Conservation (phyloP, 2,888 invertebrate species). For the Ptilodon capucinus region DNA sequence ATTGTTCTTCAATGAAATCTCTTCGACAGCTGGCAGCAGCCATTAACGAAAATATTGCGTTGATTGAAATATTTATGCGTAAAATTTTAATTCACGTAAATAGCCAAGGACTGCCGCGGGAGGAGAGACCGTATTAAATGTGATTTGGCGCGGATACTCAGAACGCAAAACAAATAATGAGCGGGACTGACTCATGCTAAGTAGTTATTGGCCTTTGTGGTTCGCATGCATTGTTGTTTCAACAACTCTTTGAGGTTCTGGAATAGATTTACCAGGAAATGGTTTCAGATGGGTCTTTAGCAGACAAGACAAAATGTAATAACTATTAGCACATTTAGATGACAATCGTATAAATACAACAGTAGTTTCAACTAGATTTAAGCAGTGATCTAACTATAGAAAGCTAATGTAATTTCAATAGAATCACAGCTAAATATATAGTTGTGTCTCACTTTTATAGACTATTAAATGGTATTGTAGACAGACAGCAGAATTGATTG, state of each 20-base stretch:
- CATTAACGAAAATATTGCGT: background rate
- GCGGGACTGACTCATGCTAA: slow-evolving; percentile 17
- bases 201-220: background rate
- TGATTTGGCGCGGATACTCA: slow-evolving; percentile 17
- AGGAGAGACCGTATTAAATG: slow-evolving; percentile 5
- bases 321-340: too few relatives aligned
- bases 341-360: too few relatives aligned
- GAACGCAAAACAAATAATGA: slow-evolving; percentile 29
- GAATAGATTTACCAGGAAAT: background rate
- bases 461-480: too few relatives aligned
- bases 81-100: background rate
- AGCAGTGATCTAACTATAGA: too few relatives aligned
- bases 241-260: background rate
- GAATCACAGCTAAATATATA: too few relatives aligned
- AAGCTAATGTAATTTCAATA: too few relatives aligned
- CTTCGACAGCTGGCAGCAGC: background rate
- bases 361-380: too few relatives aligned
- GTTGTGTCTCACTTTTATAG: too few relatives aligned
- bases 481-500: too few relatives aligned
- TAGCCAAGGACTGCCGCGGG: slow-evolving; percentile 15
- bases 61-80: background rate
- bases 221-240: background rate
- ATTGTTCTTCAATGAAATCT: background rate
- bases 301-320: too few relatives aligned
- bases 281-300: background rate